A percentile compares a stretch with the other conserved stretches of the same genome.
Conservation (phyloP, 2,797 vertebrate species). For the Lemur catta region DNA sequence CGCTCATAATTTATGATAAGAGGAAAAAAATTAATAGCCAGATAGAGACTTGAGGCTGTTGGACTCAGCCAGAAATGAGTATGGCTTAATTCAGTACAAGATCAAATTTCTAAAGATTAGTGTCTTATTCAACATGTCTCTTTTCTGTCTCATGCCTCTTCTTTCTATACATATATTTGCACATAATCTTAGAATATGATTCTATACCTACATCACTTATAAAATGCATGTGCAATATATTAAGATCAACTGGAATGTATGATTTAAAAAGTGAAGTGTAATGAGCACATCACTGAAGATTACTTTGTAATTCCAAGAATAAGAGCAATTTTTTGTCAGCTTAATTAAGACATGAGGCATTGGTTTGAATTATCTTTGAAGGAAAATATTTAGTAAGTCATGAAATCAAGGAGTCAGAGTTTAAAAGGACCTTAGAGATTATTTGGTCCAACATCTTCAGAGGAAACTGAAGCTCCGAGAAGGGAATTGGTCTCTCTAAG, state of each 20-base stretch:
- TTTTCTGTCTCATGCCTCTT: background rate
- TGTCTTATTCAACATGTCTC: background rate
- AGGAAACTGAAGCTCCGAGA: background rate
- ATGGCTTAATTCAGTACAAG: background rate
- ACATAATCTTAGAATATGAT: background rate
- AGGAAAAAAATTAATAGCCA: background rate
- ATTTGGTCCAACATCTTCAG: background rate
- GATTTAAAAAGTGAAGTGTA: conserved; percentile 14
- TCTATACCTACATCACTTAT: background rate
- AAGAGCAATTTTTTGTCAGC: background rate
- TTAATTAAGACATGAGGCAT: background rate
- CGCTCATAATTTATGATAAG: background rate
- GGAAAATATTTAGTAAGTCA: conserved; percentile 29
- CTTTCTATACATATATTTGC: background rate
- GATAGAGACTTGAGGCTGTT: background rate
- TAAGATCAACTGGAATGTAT: background rate
- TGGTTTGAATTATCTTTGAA: conserved; percentile 8
- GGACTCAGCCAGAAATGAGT: background rate
- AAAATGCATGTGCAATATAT: background rate
- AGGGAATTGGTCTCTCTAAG: background rate
- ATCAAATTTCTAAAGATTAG: background rate
- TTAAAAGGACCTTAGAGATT: background rate
- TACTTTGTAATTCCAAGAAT: background rate
- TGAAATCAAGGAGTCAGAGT: background rate
- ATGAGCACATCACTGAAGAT: background rate